phyloP scores from a whole-genome alignment of 37 sponge, comb jelly and placozoan species.

The Oscarella lobularis region DNA sequence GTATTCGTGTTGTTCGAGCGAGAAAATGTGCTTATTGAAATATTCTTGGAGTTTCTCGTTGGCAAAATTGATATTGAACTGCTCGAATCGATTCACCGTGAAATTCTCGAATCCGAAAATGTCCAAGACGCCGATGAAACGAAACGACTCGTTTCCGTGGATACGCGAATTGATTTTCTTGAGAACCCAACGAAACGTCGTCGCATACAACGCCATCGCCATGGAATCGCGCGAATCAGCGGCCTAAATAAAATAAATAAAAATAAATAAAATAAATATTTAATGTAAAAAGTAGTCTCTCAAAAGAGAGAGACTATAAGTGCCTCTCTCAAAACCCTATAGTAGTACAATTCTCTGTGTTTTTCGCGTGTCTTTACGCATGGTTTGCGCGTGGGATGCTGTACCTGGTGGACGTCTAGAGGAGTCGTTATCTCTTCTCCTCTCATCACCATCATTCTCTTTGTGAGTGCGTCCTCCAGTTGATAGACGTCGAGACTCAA shows the following conservation, averaged over 20 bases:
- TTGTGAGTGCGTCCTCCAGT: constrained; percentile 74
- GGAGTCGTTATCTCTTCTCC: constrained; percentile 95
- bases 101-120: constrained; percentile 99
- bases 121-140: constrained; percentile 84
- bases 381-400: neutral
- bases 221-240: constrained; percentile 77
- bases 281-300: neutral
- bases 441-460: constrained; percentile 74
- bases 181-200: constrained; percentile 72
- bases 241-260: constrained; percentile 35
- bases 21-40: constrained; percentile 99
- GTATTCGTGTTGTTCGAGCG: constrained; percentile 98
- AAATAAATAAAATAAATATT: neutral
- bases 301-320: too few relatives aligned
- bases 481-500: constrained; percentile 55
- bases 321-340: too few relatives aligned
- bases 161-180: constrained; percentile 65
- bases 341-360: too few relatives aligned
- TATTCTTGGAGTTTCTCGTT: constrained; percentile 98
- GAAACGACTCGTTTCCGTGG: constrained; percentile 39
- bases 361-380: neutral
- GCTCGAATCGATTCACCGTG: constrained; percentile 85
- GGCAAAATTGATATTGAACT: constrained; percentile 99
- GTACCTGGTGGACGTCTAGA: constrained; percentile 67
- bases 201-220: constrained; percentile 84